Conservation (phyloP, 1,140 invertebrate genomes). For the Akabosia matsudoensis region DNA sequence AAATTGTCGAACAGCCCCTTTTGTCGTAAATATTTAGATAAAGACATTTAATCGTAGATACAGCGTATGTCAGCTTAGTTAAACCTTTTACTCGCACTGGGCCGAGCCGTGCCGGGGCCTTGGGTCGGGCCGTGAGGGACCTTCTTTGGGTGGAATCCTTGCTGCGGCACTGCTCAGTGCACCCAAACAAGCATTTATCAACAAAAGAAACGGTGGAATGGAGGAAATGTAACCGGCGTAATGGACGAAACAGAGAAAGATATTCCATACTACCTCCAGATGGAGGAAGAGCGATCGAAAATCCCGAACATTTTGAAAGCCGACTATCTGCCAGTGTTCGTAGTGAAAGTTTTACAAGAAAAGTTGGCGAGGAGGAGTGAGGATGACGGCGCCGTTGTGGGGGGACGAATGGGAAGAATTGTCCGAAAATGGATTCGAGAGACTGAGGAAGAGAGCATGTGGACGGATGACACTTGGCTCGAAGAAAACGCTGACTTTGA, state of each 20-base stretch:
- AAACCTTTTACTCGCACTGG: background rate
- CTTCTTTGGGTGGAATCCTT: too few species aligned
- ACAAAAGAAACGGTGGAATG: too few species aligned
- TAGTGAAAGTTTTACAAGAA: background rate
- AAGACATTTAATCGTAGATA: too few species aligned
- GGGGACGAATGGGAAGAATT: background rate
- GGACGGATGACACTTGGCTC: background rate
- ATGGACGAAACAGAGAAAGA: background rate
- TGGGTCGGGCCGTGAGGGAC: background rate
- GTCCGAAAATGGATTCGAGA: too few species aligned
- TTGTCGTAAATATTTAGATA: too few species aligned
- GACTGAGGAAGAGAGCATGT: background rate
- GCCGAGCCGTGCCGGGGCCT: background rate
- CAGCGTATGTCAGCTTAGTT: background rate
- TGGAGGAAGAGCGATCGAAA: background rate
- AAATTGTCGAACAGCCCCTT: too few species aligned
- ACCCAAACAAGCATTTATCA: too few species aligned
- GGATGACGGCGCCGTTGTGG: background rate
- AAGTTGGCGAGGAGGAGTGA: background rate
- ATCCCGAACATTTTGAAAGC: background rate
- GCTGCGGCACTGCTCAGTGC: too few species aligned
- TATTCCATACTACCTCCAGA: background rate
- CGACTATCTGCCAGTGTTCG: background rate
- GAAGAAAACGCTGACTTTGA: conserved; percentile 14
- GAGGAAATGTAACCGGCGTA: too few species aligned